phyloP scores from a whole-genome alignment of 1,140 invertebrate species.

The Ceratitis capitata region DNA sequence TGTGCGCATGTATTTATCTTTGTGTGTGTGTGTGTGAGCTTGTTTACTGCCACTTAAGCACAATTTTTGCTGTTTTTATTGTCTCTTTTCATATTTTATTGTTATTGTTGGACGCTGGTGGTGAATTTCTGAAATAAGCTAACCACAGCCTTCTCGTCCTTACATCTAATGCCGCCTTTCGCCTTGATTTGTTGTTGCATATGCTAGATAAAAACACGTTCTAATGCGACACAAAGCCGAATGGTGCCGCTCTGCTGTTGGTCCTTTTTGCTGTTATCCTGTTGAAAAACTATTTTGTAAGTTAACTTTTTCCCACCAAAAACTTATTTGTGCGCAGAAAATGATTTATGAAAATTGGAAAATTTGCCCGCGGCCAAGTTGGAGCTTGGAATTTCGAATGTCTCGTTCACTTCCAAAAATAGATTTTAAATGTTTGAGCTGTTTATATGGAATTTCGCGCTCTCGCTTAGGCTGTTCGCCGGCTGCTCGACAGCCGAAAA shows the following conservation, averaged over 20 bases:
- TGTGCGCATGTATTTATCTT: background rate
- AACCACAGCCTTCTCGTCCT: background rate
- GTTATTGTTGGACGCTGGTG: slow-evolving; percentile 12
- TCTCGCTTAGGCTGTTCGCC: background rate
- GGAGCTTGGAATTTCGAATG: background rate
- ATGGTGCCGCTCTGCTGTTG: background rate
- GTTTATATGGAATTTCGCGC: too few species aligned
- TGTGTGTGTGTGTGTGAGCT: background rate
- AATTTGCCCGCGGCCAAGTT: background rate
- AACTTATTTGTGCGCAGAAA: background rate
- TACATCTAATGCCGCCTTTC: background rate
- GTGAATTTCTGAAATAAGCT: background rate
- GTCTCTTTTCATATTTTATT: background rate
- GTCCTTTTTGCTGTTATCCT: slow-evolving; percentile 48
- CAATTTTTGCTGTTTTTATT: background rate
- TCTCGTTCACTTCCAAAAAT: too few species aligned
- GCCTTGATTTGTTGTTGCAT: background rate
- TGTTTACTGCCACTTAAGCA: too few species aligned
- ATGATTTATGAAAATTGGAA: background rate
- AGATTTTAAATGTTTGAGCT: too few species aligned
- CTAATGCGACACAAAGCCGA: background rate
- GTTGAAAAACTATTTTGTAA: slow-evolving; percentile 38
- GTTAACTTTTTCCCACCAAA: slow-evolving; percentile 41
- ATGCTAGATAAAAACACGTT: background rate
- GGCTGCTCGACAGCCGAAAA: background rate